phyloP scores from a whole-genome alignment of 2,797 vertebrate species.

The Aldrovandia affinis region DNA sequence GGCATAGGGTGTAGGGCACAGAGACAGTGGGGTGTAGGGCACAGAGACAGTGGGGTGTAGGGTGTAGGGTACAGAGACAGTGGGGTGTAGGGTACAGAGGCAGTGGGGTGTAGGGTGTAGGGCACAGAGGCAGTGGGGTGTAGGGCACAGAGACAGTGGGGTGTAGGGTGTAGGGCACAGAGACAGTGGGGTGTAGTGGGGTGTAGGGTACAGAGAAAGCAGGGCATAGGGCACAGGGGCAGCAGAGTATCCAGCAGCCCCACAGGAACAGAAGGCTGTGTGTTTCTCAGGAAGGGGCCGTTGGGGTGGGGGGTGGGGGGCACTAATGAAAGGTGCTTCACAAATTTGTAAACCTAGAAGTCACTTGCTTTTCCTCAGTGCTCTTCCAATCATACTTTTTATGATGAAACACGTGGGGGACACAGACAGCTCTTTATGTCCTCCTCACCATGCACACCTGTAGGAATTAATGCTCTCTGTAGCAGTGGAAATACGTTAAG shows the following conservation, averaged over 20 bases:
- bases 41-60: slow-evolving; percentile 21
- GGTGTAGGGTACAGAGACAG: slow-evolving; percentile 36
- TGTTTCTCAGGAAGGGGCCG: slow-evolving; percentile 58
- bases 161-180: not conserved
- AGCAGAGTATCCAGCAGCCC: slow-evolving; percentile 38
- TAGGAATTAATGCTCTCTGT: slow-evolving; percentile 55
- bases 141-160: not conserved
- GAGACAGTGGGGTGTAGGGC: slow-evolving; percentile 33
- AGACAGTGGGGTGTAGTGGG: not conserved
- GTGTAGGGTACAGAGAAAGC: not conserved
- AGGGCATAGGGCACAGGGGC: not conserved
- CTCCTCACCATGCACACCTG: slow-evolving; percentile 64
- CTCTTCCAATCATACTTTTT: slow-evolving; percentile 65
- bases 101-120: slow-evolving; percentile 17
- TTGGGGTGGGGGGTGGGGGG: not conserved
- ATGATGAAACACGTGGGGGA: slow-evolving; percentile 64
- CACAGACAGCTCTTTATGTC: slow-evolving; percentile 75
- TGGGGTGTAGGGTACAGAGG: slow-evolving; percentile 18
- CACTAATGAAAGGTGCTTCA: slow-evolving; percentile 73
- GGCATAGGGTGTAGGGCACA: slow-evolving; percentile 30
- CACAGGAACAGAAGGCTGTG: slow-evolving; percentile 65
- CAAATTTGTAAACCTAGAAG: slow-evolving; percentile 73
- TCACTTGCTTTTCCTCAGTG: slow-evolving; percentile 46
- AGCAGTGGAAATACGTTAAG: slow-evolving; percentile 52
- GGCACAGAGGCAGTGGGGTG: not conserved